Base-by-base conservation (phyloP, 2,797 vertebrate genomes). In the Tenualosa thibaudeaui region DNA sequence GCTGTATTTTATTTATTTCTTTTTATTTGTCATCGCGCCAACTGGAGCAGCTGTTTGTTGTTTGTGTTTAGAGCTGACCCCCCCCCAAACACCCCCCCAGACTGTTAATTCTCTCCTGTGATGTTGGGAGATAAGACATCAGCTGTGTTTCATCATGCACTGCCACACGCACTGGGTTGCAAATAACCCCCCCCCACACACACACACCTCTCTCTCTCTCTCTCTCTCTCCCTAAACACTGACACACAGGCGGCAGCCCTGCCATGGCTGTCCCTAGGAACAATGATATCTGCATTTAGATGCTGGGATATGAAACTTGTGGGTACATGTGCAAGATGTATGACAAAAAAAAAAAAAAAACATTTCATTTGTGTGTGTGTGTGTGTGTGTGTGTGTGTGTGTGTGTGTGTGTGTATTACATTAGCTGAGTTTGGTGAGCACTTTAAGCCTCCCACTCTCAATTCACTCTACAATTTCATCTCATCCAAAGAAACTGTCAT, bases 71-170 rank as follows among this genome's bases (percentile, higher is more conserved):
- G 71, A 19, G 37, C 31, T n/a, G 56, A 31, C 81, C 86, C 81
- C 50, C 81, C 49, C 31, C 51, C 62, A 31, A 26, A 13, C 24
- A 37, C 65, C 1, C 24, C n/a, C 65, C 24, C 10, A 4, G 26
- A 9, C 71, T 71, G 84, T 87, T 89, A 86, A 88, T 88, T 88
- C 86, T 88, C 87, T 84, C 89, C 60, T 82, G 87, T 86, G 87
- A 88, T 85, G 85, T 8, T 46, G 82, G 81, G 82, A 60, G 50
- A 87, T 85, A 84, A 86, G 86, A 85, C 86, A 87, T 84, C 82
- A 85, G 82, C 40, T 40, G 37, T 12, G 58, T 12, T 49, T 26
- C 17, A 83, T 26, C 22, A 7, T 50, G 60, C 68, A 75, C 68
- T 75, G 68, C 31, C 68, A 75, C 31, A 40, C 68, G 31, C 68